Percentiles rank a stretch among this genome's conserved stretches.
phyloP scores from a whole-genome alignment of 1,140 invertebrate species.

The Periplaneta americana region DNA sequence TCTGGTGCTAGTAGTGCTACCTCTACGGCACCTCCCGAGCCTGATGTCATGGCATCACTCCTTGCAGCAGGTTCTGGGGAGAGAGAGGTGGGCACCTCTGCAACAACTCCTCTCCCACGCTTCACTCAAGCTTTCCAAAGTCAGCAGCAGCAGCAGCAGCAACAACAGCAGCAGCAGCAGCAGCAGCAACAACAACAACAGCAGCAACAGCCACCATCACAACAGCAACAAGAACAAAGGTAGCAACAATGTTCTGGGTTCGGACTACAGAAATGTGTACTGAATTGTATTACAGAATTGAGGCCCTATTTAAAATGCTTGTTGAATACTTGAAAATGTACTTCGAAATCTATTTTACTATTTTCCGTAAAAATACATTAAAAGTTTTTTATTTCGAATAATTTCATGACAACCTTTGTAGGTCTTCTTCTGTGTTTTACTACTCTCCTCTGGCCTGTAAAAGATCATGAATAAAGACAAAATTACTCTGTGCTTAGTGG shows the following conservation, averaged over 20 bases:
- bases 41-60: background rate
- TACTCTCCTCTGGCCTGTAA: too few relatives aligned
- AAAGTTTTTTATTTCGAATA: too few relatives aligned
- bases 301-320: background rate
- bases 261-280: background rate
- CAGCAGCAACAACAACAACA: background rate
- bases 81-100: background rate
- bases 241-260: background rate
- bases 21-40: background rate
- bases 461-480: too few relatives aligned
- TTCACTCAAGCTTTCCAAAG: constrained; percentile 5
- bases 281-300: background rate
- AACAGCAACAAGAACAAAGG: background rate
- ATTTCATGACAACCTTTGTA: too few relatives aligned
- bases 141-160: background rate
- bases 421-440: too few relatives aligned
- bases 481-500: too few relatives aligned
- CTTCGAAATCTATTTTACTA: too few relatives aligned
- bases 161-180: background rate
- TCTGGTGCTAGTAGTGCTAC: background rate
- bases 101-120: constrained; percentile 1
- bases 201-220: background rate
- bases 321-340: too few relatives aligned
- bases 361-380: too few relatives aligned
- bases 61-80: background rate